Percentiles rank a stretch among this genome's conserved stretches.
These are phyloP conservation scores for Dastarcus helophoroides DNA, from an alignment of 2,888 invertebrate genomes.

Conservation along the genomic window DNA sequence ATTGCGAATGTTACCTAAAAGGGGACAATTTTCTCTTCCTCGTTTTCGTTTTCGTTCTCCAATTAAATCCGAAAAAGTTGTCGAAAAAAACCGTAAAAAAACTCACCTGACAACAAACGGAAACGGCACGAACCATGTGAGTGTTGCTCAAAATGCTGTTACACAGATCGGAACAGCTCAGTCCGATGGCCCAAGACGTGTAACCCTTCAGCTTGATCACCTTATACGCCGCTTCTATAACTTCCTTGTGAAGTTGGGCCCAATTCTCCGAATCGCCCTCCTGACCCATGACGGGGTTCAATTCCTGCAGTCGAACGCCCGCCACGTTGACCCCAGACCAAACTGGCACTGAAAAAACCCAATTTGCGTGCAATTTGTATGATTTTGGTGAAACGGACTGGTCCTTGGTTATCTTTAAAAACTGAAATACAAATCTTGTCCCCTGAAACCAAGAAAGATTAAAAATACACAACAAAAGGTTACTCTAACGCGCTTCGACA, in stretches of 20 bases:
- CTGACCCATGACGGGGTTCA: conserved; percentile 64
- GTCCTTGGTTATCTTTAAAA: too few relatives aligned
- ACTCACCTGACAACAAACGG: conserved; percentile 63
- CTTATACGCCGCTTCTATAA: conserved; percentile 78
- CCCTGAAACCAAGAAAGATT: too few relatives aligned
- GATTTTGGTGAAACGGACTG: too few relatives aligned
- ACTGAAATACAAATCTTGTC: too few relatives aligned
- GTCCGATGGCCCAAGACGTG: conserved; percentile 84
- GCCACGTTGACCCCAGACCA: conserved; percentile 92
- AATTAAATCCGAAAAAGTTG: too few relatives aligned
- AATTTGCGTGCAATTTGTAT: not conserved
- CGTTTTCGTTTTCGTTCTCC: too few relatives aligned
- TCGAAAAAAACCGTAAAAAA: too few relatives aligned
- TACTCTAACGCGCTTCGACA: too few relatives aligned
- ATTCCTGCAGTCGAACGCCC: conserved; percentile 69
- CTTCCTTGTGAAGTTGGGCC: conserved; percentile 67
- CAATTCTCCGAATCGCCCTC: conserved; percentile 67
- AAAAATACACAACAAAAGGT: too few relatives aligned
- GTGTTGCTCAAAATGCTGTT: conserved; percentile 61
- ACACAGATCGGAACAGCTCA: conserved; percentile 63
- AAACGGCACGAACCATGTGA: conserved; percentile 65
- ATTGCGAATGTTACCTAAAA: too few relatives aligned
- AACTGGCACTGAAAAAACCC: conserved; percentile 60
- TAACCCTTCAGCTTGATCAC: conserved; percentile 82
- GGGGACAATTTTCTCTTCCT: too few relatives aligned